Conservation (phyloP, 2,888 invertebrate species). For the Cataglyphis livida region DNA sequence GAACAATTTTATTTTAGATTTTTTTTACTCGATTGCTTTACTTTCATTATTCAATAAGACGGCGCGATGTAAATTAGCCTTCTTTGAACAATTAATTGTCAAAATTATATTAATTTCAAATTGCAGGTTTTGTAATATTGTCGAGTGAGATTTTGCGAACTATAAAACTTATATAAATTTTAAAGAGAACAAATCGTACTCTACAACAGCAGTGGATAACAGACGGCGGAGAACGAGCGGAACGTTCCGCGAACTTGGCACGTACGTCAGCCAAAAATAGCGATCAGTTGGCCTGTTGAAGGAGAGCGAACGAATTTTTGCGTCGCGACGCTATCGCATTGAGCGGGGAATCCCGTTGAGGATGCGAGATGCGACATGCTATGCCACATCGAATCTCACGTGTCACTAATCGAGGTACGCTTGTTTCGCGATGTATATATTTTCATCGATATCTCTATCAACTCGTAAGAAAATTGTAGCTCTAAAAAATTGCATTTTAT, state of each 20-base stretch:
- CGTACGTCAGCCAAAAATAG: conserved; percentile 77
- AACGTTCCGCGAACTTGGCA: conserved; percentile 71
- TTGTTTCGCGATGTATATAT: neutral
- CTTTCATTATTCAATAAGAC: neutral
- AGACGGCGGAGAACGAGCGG: conserved; percentile 41
- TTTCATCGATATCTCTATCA: neutral
- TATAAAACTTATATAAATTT: neutral
- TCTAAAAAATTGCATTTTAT: neutral
- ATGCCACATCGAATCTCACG: neutral
- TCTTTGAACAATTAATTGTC: neutral
- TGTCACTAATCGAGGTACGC: neutral
- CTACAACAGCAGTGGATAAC: neutral
- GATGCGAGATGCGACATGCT: conserved; percentile 26
- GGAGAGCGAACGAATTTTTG: conserved; percentile 75
- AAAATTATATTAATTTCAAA: neutral
- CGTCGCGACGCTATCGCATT: conserved; percentile 72
- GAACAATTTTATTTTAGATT: neutral
- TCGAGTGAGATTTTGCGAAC: neutral
- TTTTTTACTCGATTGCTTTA: neutral
- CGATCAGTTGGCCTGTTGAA: conserved; percentile 60
- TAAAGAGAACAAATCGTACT: neutral
- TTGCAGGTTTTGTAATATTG: neutral
- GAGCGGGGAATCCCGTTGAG: conserved; percentile 70
- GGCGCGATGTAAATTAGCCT: neutral
- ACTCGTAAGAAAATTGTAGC: neutral